A percentile compares a stretch with the other conserved stretches of the same genome.
These are phyloP conservation scores for Phaonia tiefii DNA, from an alignment of 2,888 invertebrate genomes.

Conservation along the genomic window DNA sequence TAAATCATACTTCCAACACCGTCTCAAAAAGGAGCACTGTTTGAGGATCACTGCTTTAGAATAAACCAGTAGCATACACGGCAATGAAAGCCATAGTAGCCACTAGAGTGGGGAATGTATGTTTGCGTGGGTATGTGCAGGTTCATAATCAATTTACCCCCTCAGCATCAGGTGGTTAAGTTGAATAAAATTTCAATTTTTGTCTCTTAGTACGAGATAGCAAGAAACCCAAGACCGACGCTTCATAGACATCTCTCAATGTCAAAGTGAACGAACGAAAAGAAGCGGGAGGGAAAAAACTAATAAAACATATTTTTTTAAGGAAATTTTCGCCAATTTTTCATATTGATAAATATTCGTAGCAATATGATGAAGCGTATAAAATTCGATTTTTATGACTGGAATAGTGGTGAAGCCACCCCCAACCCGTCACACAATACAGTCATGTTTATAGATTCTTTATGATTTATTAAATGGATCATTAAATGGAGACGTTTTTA, in stretches of 20 bases:
- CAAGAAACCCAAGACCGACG: neutral
- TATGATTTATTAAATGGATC: conserved; percentile 50
- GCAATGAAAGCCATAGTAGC: neutral
- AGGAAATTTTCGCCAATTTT: neutral
- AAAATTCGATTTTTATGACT: conserved; percentile 29
- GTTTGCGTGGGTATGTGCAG: neutral
- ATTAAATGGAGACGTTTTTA: conserved; percentile 53
- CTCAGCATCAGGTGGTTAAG: conserved; percentile 56
- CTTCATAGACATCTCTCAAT: conserved; percentile 26
- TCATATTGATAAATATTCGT: conserved; percentile 14
- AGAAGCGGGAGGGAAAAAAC: neutral
- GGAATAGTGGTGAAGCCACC: neutral
- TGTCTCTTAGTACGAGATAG: conserved; percentile 15
- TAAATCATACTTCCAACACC: too few relatives aligned
- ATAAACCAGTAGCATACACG: too few relatives aligned
- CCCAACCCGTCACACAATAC: neutral
- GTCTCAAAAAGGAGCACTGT: too few relatives aligned
- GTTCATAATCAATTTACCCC: conserved; percentile 44
- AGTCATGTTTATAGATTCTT: conserved; percentile 33
- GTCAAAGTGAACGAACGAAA: conserved; percentile 35
- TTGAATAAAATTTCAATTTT: conserved; percentile 51
- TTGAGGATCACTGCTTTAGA: too few relatives aligned
- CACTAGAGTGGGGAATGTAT: neutral
- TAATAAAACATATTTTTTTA: conserved; percentile 22
- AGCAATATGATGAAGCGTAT: neutral